Percentiles rank a stretch among this genome's conserved stretches.
These are phyloP conservation scores for Engystomops pustulosus DNA, from an alignment of 2,113 vertebrate species.

Conservation along the genomic window DNA sequence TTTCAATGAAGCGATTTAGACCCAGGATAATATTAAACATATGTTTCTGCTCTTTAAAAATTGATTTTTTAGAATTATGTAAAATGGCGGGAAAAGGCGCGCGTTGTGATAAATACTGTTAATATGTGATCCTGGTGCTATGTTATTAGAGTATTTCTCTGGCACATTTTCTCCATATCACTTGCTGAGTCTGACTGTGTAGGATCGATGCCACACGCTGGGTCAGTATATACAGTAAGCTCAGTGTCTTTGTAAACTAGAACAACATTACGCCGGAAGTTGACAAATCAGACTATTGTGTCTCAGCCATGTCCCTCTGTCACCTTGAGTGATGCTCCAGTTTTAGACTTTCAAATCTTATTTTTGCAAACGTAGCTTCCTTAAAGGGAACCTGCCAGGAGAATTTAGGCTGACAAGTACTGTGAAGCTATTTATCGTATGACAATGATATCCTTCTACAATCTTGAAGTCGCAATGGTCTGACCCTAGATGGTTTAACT, in stretches of 20 bases:
- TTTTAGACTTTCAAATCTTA: too few relatives aligned
- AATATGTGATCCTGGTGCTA: constrained; percentile 15
- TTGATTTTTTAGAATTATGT: constrained; percentile 1
- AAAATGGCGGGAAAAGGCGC: neutral
- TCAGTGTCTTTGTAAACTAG: constrained; percentile 23
- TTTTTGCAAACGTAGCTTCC: too few relatives aligned
- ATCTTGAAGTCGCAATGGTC: too few relatives aligned
- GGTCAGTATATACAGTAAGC: constrained; percentile 20
- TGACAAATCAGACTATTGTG: too few relatives aligned
- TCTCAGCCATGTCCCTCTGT: too few relatives aligned
- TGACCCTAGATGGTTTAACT: too few relatives aligned
- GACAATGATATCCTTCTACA: too few relatives aligned
- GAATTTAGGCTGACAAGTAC: too few relatives aligned
- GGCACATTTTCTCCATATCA: neutral
- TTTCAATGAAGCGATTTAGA: neutral
- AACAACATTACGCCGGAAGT: neutral
- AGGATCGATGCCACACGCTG: constrained; percentile 24
- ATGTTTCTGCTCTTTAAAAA: constrained; percentile 18
- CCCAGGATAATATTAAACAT: constrained; percentile 4
- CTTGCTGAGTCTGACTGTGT: constrained; percentile 31
- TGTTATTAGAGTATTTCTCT: constrained; percentile 19
- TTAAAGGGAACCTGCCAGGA: too few relatives aligned
- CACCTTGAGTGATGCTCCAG: too few relatives aligned
- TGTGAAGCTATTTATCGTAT: too few relatives aligned
- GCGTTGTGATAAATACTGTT: constrained; percentile 1